Percentiles rank a stretch among this genome's conserved stretches.
These are phyloP conservation scores for Dicentrarchus labrax DNA, from an alignment of 2,113 vertebrate species.

Conservation along the genomic window DNA sequence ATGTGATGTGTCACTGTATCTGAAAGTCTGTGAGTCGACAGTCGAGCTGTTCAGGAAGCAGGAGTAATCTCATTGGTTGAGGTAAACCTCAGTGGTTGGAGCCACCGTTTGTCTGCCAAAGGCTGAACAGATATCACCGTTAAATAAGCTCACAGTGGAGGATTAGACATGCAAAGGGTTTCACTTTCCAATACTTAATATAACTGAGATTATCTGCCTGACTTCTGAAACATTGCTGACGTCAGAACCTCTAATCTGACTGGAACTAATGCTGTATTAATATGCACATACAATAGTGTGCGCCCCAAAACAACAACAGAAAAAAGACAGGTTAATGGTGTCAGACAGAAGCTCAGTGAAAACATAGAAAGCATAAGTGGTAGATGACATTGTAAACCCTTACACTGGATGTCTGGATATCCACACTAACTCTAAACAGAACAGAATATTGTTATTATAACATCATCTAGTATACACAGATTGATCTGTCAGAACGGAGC, in stretches of 20 bases:
- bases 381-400: not conserved
- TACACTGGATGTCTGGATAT: too few species aligned
- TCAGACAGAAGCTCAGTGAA: not conserved
- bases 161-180: slow-evolving; percentile 30
- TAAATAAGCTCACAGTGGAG: slow-evolving; percentile 21
- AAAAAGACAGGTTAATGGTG: not conserved
- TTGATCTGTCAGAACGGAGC: too few species aligned
- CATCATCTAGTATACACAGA: too few species aligned
- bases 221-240: slow-evolving; percentile 7
- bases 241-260: slow-evolving; percentile 17
- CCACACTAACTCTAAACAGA: too few species aligned
- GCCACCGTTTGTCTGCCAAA: not conserved
- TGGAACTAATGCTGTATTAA: slow-evolving; percentile 33
- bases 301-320: not conserved
- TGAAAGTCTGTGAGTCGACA: not conserved
- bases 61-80: slow-evolving; percentile 14
- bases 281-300: not conserved
- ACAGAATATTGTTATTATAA: too few species aligned
- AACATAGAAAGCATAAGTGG: not conserved
- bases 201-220: slow-evolving; percentile 22
- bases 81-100: not conserved
- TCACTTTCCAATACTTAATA: slow-evolving; percentile 15
- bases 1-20: too few species aligned
- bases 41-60: not conserved
- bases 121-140: not conserved